These are phyloP conservation scores for Drosophila cognata DNA, from an alignment of 2,888 invertebrate species.

Conservation along the genomic window DNA sequence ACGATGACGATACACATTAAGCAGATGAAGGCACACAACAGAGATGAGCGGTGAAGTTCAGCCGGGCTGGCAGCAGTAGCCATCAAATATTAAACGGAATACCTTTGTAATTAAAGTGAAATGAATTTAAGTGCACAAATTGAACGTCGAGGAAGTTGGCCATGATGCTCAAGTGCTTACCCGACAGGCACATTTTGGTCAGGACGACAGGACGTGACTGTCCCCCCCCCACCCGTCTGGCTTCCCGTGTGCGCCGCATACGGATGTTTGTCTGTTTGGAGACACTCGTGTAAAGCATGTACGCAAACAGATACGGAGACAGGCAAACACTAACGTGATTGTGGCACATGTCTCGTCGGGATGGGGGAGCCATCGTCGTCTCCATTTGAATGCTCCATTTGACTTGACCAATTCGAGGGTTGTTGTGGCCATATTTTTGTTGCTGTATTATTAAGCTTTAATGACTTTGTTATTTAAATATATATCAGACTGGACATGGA, in stretches of 20 bases:
- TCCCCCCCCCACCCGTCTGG: conserved; percentile 4
- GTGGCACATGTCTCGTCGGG: conserved; percentile 47
- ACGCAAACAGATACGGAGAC: conserved; percentile 42
- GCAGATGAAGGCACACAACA: conserved; percentile 47
- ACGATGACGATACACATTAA: conserved; percentile 63
- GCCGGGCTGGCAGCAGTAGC: conserved; percentile 36
- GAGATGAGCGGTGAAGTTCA: conserved; percentile 1
- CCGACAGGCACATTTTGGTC: conserved; percentile 35
- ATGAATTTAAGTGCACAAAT: conserved; percentile 80
- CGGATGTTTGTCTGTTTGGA: conserved; percentile 50
- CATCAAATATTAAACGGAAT: conserved; percentile 80
- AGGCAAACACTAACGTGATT: conserved; percentile 55
- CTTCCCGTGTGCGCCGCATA: conserved; percentile 18
- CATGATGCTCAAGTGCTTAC: conserved; percentile 56
- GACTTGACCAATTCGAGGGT: conserved; percentile 70
- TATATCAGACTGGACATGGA: conserved; percentile 45
- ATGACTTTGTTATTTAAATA: conserved; percentile 65
- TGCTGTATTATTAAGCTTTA: conserved; percentile 41
- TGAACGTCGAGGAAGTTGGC: conserved; percentile 73
- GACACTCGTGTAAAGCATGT: conserved; percentile 56
- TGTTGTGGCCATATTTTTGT: conserved; percentile 17
- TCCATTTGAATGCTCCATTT: conserved; percentile 61
- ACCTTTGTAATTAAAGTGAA: conserved; percentile 80
- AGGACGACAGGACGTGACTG: conserved; percentile 37
- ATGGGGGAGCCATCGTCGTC: conserved; percentile 4